phyloP scores from a whole-genome alignment of 2,113 vertebrate genomes.

The Zeus faber region DNA sequence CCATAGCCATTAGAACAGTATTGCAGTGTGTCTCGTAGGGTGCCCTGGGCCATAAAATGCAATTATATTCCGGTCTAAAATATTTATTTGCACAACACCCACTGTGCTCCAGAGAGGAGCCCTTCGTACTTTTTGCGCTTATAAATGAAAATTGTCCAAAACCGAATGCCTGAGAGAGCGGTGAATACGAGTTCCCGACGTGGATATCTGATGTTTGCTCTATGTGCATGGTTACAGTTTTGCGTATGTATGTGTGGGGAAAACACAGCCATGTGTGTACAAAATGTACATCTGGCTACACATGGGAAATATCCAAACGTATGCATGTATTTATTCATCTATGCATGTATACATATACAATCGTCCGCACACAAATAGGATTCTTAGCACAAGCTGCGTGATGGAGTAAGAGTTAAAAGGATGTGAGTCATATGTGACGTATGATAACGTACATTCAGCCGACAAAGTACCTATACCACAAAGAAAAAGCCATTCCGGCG shows the following conservation, averaged over 20 bases:
- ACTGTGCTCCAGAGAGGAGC: conserved; percentile 51
- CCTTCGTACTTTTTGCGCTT: conserved; percentile 51
- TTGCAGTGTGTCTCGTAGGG: conserved; percentile 64
- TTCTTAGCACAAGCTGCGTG: no score
- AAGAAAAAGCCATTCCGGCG: no score
- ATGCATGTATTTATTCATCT: neutral
- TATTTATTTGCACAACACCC: conserved; percentile 73
- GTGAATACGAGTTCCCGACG: conserved; percentile 43
- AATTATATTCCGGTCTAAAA: conserved; percentile 70
- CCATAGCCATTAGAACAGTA: conserved; percentile 56
- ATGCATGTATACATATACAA: neutral
- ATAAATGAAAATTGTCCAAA: conserved; percentile 61
- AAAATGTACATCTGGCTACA: no score
- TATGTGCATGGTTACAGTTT: conserved; percentile 21
- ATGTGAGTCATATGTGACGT: no score
- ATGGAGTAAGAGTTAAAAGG: no score
- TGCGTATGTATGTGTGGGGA: conserved; percentile 24
- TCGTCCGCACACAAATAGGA: no score
- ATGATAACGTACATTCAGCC: no score
- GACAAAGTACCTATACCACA: no score
- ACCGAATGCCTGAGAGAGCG: conserved; percentile 52
- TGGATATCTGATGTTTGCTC: conserved; percentile 14
- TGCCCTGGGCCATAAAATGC: conserved; percentile 70
- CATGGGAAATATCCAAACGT: no score
- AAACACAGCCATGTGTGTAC: neutral